Percentiles rank a stretch among this genome's conserved stretches.
These are phyloP conservation scores for Saccopteryx bilineata DNA, from an alignment of 2,113 vertebrate genomes.

Conservation along the genomic window DNA sequence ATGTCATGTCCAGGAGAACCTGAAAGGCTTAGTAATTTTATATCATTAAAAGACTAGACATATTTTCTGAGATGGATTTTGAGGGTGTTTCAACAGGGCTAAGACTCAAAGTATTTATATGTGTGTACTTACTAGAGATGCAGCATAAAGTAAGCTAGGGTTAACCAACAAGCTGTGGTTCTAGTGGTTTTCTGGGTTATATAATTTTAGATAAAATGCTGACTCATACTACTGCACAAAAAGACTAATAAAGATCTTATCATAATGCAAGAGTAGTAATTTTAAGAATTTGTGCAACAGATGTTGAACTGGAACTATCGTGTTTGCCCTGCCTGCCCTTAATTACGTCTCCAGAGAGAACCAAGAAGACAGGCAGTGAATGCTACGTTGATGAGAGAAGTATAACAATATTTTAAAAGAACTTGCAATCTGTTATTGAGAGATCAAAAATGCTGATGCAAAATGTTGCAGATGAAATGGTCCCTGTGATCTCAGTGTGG, in stretches of 20 bases:
- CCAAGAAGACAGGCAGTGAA: neutral
- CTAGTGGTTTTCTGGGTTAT: neutral
- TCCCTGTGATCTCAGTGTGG: neutral
- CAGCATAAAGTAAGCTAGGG: neutral
- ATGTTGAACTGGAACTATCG: neutral
- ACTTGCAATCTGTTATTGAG: neutral
- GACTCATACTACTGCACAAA: neutral
- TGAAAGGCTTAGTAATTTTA: neutral
- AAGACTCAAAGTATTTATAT: neutral
- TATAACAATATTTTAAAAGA: neutral
- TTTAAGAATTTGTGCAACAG: neutral
- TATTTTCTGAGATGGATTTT: slow-evolving; percentile 26
- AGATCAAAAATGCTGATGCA: slow-evolving; percentile 12
- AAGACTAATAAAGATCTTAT: neutral
- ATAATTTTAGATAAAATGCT: neutral
- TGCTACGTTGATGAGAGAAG: neutral
- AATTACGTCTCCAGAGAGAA: neutral
- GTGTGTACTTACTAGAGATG: neutral
- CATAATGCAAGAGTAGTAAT: neutral
- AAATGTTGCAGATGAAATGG: neutral
- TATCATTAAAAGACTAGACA: neutral
- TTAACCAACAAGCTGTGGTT: neutral
- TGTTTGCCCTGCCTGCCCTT: neutral
- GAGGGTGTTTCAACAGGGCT: neutral
- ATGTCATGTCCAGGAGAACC: neutral